Evolutionary conservation across 2,888 invertebrate species (phyloP), one percentile per base, ranked within the genome.

Genomic region (Chesias legatella): DNA sequence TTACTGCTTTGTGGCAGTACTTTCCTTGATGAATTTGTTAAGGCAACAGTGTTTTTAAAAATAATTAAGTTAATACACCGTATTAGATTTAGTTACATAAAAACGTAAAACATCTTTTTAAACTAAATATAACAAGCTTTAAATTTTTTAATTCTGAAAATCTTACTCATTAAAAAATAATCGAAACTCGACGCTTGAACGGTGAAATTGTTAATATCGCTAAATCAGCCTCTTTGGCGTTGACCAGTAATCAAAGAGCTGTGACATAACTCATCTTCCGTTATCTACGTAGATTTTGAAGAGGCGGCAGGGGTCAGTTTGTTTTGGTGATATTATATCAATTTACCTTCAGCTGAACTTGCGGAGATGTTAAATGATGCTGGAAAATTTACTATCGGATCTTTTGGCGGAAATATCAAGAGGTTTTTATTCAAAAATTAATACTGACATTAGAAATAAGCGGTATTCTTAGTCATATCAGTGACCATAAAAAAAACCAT

Each of bases 151-250:
- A 25, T 6, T 17, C 3, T 17, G 5, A 2, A 17, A 3, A 17
- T 17, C 17, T 17, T 7, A 4, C 4, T 17, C 30, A 7, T 37
- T 41, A 41, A 44, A 51, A 59, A 51, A 62, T 60, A 60, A 62
- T 60, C 56, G 56, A 53, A 56, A 60, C 43, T 51, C 46, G 31
- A 51, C 54, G 53, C 53, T 55, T 62, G 41, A 59, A 50, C 53
- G 53, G 48, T 52, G 42, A 62, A 63, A 62, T 60, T 58, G 52
- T 58, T 62, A 66, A 61, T 60, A 62, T 60, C 52, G 60, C 59
- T 47, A 56, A 58, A 63, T 66, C 60, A 60, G 60, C 66, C 34
- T 59, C 56, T 51, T 28, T 32, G 17, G 33, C 58, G 53, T 45
- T 27, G 32, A 13, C 63, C 53, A 60, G 25, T 13, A 22, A 47